A percentile compares a stretch with the other conserved stretches of the same genome.
These are phyloP conservation scores for Ophonus ardosiacus DNA, from an alignment of 2,888 invertebrate genomes.

Conservation along the genomic window DNA sequence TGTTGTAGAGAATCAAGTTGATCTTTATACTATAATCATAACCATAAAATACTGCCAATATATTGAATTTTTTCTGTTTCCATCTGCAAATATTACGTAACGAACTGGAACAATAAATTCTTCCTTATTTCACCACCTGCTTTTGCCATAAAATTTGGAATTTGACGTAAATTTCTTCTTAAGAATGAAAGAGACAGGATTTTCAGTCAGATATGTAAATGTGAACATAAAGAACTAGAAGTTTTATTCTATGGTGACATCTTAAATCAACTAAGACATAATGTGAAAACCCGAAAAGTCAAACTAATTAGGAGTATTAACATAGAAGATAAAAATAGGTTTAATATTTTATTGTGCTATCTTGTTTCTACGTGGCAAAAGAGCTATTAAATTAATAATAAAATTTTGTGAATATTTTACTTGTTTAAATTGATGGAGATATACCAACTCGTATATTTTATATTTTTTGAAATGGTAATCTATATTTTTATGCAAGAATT, in stretches of 20 bases:
- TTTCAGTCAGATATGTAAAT: slow-evolving; percentile 10
- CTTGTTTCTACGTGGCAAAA: background rate
- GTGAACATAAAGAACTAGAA: background rate
- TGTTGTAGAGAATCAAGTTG: background rate
- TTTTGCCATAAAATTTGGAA: background rate
- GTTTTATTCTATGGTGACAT: background rate
- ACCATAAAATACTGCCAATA: background rate
- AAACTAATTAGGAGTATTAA: slow-evolving; percentile 4
- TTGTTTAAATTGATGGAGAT: background rate
- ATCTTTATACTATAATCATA: background rate
- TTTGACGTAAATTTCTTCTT: slow-evolving; percentile 1
- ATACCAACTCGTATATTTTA: background rate
- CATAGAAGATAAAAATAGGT: background rate
- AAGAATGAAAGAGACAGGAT: background rate
- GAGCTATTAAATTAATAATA: background rate
- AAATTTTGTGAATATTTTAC: background rate
- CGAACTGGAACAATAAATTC: slow-evolving; percentile 4
- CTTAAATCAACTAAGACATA: slow-evolving; percentile 5
- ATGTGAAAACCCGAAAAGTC: background rate
- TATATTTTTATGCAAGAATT: no score
- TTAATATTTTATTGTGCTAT: background rate
- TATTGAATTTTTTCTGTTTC: background rate
- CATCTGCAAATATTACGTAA: background rate
- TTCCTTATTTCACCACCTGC: background rate
- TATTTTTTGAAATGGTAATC: no score